phyloP scores from a whole-genome alignment of 2,888 invertebrate species.

The Calliphora vomitoria region DNA sequence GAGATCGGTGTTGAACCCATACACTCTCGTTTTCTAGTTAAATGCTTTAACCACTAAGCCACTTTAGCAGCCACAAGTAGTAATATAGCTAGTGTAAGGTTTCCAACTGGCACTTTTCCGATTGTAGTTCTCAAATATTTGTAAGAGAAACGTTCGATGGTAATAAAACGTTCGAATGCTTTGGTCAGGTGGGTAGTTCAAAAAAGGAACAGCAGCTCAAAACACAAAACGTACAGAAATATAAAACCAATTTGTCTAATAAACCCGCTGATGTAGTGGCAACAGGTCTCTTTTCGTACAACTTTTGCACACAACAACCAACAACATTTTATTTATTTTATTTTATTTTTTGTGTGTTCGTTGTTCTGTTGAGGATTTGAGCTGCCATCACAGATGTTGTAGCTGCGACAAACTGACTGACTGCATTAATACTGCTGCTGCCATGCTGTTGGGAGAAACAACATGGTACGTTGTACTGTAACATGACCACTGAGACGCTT shows the following conservation, averaged over 20 bases:
- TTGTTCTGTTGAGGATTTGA: conserved; percentile 57
- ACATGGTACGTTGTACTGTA: conserved; percentile 42
- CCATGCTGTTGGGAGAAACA: conserved; percentile 36
- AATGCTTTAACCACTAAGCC: too few species aligned
- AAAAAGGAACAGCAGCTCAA: conserved; percentile 30
- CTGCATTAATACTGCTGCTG: conserved; percentile 1
- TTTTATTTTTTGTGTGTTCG: conserved; percentile 4
- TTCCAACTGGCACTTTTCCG: too few species aligned
- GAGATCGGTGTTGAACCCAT: too few species aligned
- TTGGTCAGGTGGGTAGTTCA: background rate
- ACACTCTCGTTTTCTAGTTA: too few species aligned
- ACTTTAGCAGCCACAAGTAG: too few species aligned
- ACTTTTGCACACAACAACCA: conserved; percentile 39
- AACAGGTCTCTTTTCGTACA: conserved; percentile 69
- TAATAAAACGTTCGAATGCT: too few species aligned
- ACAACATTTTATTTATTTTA: conserved; percentile 14
- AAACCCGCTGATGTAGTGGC: conserved; percentile 71
- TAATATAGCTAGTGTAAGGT: too few species aligned
- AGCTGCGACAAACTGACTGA: background rate
- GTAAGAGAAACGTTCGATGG: too few species aligned
- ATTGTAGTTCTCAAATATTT: background rate
- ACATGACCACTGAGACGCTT: conserved; percentile 74
- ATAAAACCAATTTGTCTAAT: conserved; percentile 76
- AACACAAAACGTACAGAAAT: conserved; percentile 49
- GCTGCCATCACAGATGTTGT: conserved; percentile 48